Base-by-base conservation (phyloP, 2,113 vertebrate genomes). In the Hemiprocne comata region DNA sequence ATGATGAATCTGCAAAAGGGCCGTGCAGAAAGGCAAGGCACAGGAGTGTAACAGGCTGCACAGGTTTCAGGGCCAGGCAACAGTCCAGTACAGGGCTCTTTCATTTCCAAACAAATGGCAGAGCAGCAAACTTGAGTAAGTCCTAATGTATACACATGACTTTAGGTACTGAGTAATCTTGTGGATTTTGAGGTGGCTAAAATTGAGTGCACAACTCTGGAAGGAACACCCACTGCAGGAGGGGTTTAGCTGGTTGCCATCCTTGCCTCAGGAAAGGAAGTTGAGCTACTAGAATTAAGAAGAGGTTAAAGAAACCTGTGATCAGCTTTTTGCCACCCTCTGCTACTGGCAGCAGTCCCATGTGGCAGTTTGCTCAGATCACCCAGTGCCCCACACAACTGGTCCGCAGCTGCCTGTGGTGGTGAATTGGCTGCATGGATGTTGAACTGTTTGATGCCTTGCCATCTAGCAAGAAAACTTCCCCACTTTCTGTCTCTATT, bases 11-110 rank as follows among this genome's bases (percentile, higher is more conserved):
- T 31, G 42, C 54, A 26, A 50, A 50, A 29, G 17, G 12, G 40
- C 31, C 0, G 1, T 10, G 58, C n/a, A 10, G 85, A 6, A 25
- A 24, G n/a, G 40, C n/a, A 10, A 31, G 18, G 40, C 9, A 10
- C 2, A 3, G 60, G 26, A 17, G 13, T 4, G 1, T 4, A 11
- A 25, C 12, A 8, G 44, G 8, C 46, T 11, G 7, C 44, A 3
- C 29, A 9, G 25, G 4, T 9, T 10, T 23, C 61, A 17, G n/a
- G 38, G 29, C 36, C 28, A 18, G 34, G 31, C 3, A 0, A 9
- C 9, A 8, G 10, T 10, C 46, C 50, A 28, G 4, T 13, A 29
- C 7, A 1, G 10, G 4, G 4, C 19, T 66, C 25, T 3, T 28
- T 60, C 17, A 34, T 60, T 60, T 26, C 51, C 29, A 70, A 62